Conservation (phyloP, 1,140 invertebrate species). For the Alviniconcha marisindica region DNA sequence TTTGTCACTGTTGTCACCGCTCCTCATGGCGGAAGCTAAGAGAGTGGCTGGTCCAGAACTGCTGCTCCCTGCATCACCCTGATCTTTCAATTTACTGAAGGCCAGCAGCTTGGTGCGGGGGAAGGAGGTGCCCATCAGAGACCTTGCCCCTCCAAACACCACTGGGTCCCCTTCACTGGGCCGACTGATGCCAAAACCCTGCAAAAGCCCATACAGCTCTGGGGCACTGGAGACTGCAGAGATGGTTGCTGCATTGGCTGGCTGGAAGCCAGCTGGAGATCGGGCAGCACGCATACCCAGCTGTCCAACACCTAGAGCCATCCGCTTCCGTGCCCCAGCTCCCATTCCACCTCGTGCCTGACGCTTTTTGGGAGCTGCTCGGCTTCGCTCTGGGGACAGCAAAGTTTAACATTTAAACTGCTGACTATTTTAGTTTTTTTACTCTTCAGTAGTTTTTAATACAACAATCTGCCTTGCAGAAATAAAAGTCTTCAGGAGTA, state of each 20-base stretch:
- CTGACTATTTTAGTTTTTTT: no score
- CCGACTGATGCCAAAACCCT: constrained; percentile 23
- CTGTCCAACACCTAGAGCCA: constrained; percentile 44
- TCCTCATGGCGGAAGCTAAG: constrained; percentile 34
- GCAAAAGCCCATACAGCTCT: constrained; percentile 61
- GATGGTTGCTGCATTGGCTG: constrained; percentile 12
- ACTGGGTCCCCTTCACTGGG: neutral
- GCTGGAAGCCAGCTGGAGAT: neutral
- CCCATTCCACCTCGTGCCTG: constrained; percentile 45
- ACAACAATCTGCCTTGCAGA: no score
- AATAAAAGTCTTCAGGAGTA: no score
- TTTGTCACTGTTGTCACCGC: constrained; percentile 5
- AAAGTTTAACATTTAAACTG: no score
- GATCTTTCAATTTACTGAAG: constrained; percentile 17
- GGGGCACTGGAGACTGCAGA: constrained; percentile 54
- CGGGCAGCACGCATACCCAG: neutral
- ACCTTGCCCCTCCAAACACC: neutral
- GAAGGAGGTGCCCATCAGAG: constrained; percentile 20
- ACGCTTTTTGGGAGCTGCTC: constrained; percentile 47
- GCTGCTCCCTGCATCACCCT: neutral
- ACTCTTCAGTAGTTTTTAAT: no score
- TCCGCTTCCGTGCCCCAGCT: constrained; percentile 48
- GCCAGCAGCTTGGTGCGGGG: constrained; percentile 36
- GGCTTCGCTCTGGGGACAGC: constrained; percentile 30
- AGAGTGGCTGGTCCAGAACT: constrained; percentile 7